These are phyloP conservation scores for Lochmaea crataegi DNA, from an alignment of 2,888 invertebrate species.

Conservation along the genomic window DNA sequence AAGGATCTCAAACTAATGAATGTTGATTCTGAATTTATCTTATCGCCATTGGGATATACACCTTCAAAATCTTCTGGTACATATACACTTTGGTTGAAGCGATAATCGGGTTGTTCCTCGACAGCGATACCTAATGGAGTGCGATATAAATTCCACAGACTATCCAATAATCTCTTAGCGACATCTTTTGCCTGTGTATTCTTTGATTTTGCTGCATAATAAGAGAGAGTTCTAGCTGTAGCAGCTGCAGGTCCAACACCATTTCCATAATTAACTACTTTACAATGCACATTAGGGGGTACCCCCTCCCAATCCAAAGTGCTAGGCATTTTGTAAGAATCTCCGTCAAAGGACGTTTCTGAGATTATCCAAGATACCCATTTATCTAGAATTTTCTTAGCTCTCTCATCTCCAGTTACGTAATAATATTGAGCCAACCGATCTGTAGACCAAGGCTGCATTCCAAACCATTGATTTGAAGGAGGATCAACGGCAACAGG, in stretches of 20 bases:
- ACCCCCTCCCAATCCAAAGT: slow-evolving; percentile 44
- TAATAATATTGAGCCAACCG: slow-evolving; percentile 51
- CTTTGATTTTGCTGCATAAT: slow-evolving; percentile 49
- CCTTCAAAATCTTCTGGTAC: slow-evolving; percentile 49
- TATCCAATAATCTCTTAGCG: slow-evolving; percentile 48
- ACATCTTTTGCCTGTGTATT: slow-evolving; percentile 41
- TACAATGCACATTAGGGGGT: slow-evolving; percentile 43
- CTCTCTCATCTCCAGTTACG: slow-evolving; percentile 46
- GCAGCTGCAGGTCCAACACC: slow-evolving; percentile 48
- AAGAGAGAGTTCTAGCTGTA: slow-evolving; percentile 48
- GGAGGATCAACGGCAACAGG: slow-evolving; percentile 42
- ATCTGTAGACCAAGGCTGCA: slow-evolving; percentile 50
- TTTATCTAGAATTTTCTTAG: slow-evolving; percentile 45
- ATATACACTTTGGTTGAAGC: slow-evolving; percentile 43
- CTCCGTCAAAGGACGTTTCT: slow-evolving; percentile 39
- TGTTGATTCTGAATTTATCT: slow-evolving; percentile 47
- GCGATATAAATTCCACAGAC: slow-evolving; percentile 42
- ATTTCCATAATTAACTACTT: slow-evolving; percentile 36
- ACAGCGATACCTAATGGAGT: slow-evolving; percentile 43
- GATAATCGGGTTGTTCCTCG: slow-evolving; percentile 40
- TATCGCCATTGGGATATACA: slow-evolving; percentile 50
- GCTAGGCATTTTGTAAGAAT: slow-evolving; percentile 38
- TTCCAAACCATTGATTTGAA: slow-evolving; percentile 42
- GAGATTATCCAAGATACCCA: slow-evolving; percentile 48
- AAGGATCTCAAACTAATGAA: slow-evolving; percentile 48